phyloP scores from a whole-genome alignment of 2,888 invertebrate species.

The Malachius bipustulatus region DNA sequence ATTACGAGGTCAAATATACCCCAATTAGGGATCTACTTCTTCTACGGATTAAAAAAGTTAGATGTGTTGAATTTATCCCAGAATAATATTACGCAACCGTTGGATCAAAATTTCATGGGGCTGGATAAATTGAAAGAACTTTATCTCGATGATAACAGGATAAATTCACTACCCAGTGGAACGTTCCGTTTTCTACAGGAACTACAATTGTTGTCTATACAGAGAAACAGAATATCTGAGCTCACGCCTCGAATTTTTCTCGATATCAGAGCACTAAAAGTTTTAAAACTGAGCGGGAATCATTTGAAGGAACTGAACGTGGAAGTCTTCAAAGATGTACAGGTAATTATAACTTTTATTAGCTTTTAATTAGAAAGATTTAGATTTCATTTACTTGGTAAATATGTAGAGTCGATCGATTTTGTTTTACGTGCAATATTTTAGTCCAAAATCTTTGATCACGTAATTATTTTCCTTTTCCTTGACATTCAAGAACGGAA shows the following conservation, averaged over 20 bases:
- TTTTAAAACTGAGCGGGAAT: conserved; percentile 61
- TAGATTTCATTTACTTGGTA: too few species aligned
- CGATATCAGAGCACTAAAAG: conserved; percentile 52
- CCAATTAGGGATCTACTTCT: conserved; percentile 64
- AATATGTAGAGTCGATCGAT: too few species aligned
- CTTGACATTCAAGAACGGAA: too few species aligned
- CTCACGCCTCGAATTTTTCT: conserved; percentile 59
- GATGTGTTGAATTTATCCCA: conserved; percentile 54
- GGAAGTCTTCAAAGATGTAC: conserved; percentile 62
- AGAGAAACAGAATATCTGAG: conserved; percentile 55
- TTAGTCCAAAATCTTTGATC: too few species aligned
- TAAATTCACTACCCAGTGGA: conserved; percentile 65
- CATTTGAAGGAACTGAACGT: conserved; percentile 55
- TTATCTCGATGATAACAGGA: conserved; percentile 63
- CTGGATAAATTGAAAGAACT: conserved; percentile 57
- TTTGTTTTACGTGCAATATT: too few species aligned
- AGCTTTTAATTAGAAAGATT: too few species aligned
- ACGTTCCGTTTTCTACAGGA: conserved; percentile 60
- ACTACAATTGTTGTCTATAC: conserved; percentile 51
- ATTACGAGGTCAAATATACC: conserved; percentile 70
- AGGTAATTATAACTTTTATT: too few species aligned
- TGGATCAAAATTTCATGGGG: conserved; percentile 63
- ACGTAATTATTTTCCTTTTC: too few species aligned
- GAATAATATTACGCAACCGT: conserved; percentile 64
- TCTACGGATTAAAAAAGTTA: conserved; percentile 57